phyloP scores from a whole-genome alignment of 2,888 invertebrate genomes.

The Pristionchus maxplancki region DNA sequence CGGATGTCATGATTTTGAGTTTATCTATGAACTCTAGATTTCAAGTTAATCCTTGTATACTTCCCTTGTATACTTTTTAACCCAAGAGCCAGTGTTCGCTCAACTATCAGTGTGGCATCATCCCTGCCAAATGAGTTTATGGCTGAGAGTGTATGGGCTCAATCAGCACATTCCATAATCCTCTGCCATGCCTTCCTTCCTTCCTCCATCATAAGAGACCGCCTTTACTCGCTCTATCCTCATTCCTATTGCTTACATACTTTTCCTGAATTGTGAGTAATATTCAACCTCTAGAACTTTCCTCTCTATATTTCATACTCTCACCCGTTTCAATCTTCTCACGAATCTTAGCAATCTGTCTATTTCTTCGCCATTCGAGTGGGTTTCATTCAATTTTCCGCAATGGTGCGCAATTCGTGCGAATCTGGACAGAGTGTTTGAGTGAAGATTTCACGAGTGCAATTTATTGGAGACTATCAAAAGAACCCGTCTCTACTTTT shows the following conservation, averaged over 20 bases:
- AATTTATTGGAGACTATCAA: background rate
- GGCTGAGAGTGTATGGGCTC: conserved; percentile 43
- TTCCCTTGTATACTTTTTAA: background rate
- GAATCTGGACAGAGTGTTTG: background rate
- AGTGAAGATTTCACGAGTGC: background rate
- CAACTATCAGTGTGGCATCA: conserved; percentile 17
- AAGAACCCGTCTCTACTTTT: background rate
- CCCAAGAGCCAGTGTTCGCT: background rate
- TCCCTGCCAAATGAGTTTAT: conserved; percentile 18
- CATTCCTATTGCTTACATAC: background rate
- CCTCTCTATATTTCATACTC: background rate
- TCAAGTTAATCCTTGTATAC: background rate
- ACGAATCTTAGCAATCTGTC: conserved; percentile 10
- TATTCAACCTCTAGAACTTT: background rate
- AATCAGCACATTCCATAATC: conserved; percentile 45
- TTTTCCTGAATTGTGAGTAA: background rate
- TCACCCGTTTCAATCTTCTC: background rate
- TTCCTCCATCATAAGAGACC: conserved; percentile 10
- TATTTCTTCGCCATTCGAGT: conserved; percentile 15
- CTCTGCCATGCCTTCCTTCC: conserved; percentile 19
- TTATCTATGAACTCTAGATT: background rate
- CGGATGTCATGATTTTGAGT: background rate
- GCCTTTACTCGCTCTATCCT: background rate
- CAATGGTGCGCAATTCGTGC: conserved; percentile 36
- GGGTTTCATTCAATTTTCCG: conserved; percentile 45